Conservation (phyloP, 2,888 invertebrate species). For the Leptinotarsa rubiginosa region DNA sequence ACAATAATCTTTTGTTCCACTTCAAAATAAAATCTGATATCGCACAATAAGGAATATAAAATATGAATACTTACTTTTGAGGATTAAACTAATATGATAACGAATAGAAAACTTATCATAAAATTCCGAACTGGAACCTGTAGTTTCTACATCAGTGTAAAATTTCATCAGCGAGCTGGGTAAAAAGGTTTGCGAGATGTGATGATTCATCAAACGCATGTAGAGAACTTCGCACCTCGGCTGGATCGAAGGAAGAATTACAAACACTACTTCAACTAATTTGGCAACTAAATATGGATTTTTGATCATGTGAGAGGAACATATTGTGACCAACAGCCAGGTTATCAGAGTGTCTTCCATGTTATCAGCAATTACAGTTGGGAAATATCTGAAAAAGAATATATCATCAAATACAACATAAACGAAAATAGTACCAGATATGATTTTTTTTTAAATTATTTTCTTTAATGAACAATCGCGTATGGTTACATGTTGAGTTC, state of each 20-base stretch:
- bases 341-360: conserved; percentile 87
- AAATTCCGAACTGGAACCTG: conserved; percentile 97
- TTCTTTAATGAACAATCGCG: too few species aligned
- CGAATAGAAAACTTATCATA: conserved; percentile 99
- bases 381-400: conserved; percentile 74
- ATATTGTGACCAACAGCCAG: conserved; percentile 90
- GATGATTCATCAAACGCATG: conserved; percentile 87
- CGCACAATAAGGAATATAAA: too few species aligned
- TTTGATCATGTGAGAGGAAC: conserved; percentile 89
- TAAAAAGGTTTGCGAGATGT: conserved; percentile 82
- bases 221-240: conserved; percentile 70
- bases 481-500: too few species aligned
- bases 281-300: conserved; percentile 98
- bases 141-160: conserved; percentile 97
- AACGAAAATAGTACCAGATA: conserved; percentile 21
- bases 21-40: too few species aligned
- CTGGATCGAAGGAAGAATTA: conserved; percentile 79
- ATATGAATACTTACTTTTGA: conserved; percentile 73
- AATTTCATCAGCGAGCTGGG: conserved; percentile 96
- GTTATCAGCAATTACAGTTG: conserved; percentile 79
- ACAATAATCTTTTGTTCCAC: too few species aligned
- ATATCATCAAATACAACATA: conserved; percentile 18
- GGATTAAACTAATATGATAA: conserved; percentile 96
- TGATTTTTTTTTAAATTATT: too few species aligned
- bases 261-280: conserved; percentile 90